Base-by-base conservation (phyloP, 2,888 invertebrate species). In the Drosophila infuscata region DNA sequence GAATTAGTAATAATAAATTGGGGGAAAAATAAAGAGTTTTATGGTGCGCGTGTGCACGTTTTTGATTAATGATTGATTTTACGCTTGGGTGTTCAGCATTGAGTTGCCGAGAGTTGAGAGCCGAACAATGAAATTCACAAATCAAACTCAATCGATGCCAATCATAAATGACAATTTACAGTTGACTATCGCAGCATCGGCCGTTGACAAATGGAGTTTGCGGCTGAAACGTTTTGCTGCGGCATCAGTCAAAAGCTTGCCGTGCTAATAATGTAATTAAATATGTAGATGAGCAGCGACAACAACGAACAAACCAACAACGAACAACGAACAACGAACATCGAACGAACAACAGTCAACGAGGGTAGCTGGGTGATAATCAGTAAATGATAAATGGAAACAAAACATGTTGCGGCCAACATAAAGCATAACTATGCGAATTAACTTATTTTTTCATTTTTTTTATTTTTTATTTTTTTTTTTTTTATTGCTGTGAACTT, bases 201-300 rank as follows among this genome's bases (percentile, higher is more conserved):
- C 17, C 32, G 29, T n/a, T 54, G 48, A 57, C 35, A 72, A 43
- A 49, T 49, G 38, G 17, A 48, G 54, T 43, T 64, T 79, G 79
- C 53, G 81, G 77, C 68, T 51, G 56, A 81, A 83, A 32, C 88
- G 76, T 79, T 88, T 88, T 80, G 80, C 63, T 78, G 83, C 77
- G 85, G 89, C 84, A 83, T 79, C 88, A 83, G 81, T 88, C 86
- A 86, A 79, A 84, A 76, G 83, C 35, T 59, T 36, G 71, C 77
- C 85, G 81, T 81, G 90, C 90, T 91, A 91, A 91, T 91, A 90
- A 91, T 88, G 89, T 90, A 91, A 91, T 91, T 91, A 91, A 91
- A 83, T 83, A 80, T 83, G 82, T 79, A 76, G 81, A 82, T 81
- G 70, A 69, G 46, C 65, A 49, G 64, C 46, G 46, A 15, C 20